Conservation (phyloP, 37 sponge, comb jelly and placozoan genomes). For the Haliclona indistincta region DNA sequence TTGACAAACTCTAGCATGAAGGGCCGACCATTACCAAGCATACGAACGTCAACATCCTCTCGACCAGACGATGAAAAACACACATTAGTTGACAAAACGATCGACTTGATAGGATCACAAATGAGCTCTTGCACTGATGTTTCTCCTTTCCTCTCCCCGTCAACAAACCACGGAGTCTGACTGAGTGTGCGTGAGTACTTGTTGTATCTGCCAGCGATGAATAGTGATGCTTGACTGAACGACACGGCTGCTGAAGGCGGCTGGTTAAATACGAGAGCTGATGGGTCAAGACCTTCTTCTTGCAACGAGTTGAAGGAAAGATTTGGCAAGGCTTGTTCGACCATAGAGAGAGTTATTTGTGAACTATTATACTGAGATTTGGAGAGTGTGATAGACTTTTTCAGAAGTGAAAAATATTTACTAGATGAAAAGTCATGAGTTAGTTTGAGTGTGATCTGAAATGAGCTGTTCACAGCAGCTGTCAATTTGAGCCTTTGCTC, state of each 20-base stretch:
- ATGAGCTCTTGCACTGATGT: slow-evolving; percentile 85
- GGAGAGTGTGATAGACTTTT: not conserved
- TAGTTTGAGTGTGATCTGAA: slow-evolving; percentile 41
- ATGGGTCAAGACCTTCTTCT: not conserved
- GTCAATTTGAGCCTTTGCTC: not conserved
- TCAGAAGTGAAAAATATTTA: slow-evolving; percentile 24
- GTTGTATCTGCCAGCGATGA: slow-evolving; percentile 87
- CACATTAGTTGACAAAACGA: not conserved
- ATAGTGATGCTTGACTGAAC: slow-evolving; percentile 52
- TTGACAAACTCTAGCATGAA: slow-evolving; percentile 82
- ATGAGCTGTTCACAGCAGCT: slow-evolving; percentile 18
- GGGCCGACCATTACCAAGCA: slow-evolving; percentile 93
- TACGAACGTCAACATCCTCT: slow-evolving; percentile 97
- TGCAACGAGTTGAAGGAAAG: not conserved
- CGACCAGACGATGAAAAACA: slow-evolving; percentile 91
- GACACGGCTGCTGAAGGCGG: slow-evolving; percentile 10
- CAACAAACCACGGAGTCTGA: slow-evolving; percentile 96
- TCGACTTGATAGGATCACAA: slow-evolving; percentile 14
- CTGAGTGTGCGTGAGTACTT: slow-evolving; percentile 86
- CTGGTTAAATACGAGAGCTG: not conserved
- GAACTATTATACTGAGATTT: not conserved
- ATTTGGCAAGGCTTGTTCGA: not conserved
- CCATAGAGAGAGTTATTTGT: not conserved
- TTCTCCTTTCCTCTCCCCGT: slow-evolving; percentile 77
- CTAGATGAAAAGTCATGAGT: slow-evolving; percentile 3